Base-by-base conservation (phyloP, 2,797 vertebrate species). In the Paedocypris micromegethes region DNA sequence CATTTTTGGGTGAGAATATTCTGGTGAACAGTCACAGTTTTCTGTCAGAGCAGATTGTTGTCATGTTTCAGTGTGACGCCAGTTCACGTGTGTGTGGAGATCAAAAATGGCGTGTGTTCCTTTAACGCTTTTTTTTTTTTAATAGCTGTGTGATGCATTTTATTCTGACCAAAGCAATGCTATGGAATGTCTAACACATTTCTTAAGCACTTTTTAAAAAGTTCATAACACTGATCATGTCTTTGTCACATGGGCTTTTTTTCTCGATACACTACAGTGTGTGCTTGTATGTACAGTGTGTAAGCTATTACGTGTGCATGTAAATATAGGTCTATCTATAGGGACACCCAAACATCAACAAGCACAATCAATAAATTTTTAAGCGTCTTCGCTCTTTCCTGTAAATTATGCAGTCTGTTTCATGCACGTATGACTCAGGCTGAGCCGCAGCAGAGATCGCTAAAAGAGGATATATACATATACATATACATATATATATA, bases 371-470 rank as follows among this genome's bases (percentile, higher is more conserved):
- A 54, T 48, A 42, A 0, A 55, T 68, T 54, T 68, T 37, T 61
- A 61, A 69, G 44, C 9, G 51, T 41, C 7, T 61, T 54, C 42
- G 58, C 58, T 58, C 7, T 37, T 50, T 48, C 5, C 37, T 53
- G 51, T 63, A 43, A 66, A 61, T 63, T 47, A 67, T 63, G 47
- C 43, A 63, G 47, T 63, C 58, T 62, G 55, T 59, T 65, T 52
- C 47, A 54, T 64, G 55, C 60, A 64, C 58, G 42, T 58, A 46
- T 73, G 60, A 64, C 59, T 68, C 59, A 68, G 59, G 43, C 43
- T 53, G 39, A 46, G 59, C 39, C 43, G 59, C 38, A 5, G 9
- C 40, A 42, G 23, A 9, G 56, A 73, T 53, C 46, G 44, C 53
- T 45, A 64, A 7, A 53, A 44, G 58, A 59, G 23, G 5, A 58